phyloP scores from a whole-genome alignment of 1,140 invertebrate genomes.

The Zaprionus kolodkinae region DNA sequence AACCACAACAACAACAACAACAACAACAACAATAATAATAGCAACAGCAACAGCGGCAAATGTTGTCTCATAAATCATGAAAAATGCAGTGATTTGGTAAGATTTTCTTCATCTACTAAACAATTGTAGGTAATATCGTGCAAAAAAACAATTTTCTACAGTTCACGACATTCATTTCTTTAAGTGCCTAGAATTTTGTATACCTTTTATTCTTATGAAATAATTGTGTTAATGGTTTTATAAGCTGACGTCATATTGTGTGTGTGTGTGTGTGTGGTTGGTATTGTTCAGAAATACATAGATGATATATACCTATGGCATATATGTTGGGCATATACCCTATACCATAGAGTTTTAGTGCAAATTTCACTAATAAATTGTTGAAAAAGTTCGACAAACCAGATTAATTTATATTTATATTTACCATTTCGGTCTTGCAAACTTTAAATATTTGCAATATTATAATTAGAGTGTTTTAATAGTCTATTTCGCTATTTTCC shows the following conservation, averaged over 20 bases:
- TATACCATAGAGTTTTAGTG: too few species aligned
- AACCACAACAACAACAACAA: slow-evolving; percentile 56
- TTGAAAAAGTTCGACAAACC: too few species aligned
- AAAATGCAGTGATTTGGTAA: slow-evolving; percentile 72
- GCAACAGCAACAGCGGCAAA: slow-evolving; percentile 31
- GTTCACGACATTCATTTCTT: not conserved
- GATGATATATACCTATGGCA: not conserved
- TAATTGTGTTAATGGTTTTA: not conserved
- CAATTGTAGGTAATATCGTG: slow-evolving; percentile 25
- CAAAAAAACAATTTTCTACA: slow-evolving; percentile 3
- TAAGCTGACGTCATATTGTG: not conserved
- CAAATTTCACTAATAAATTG: too few species aligned
- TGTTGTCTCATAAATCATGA: slow-evolving; percentile 50
- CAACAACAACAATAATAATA: slow-evolving; percentile 31
- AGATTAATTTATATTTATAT: too few species aligned
- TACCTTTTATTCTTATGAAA: not conserved
- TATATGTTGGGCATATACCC: not conserved
- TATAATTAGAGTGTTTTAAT: not conserved
- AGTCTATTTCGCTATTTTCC: not conserved
- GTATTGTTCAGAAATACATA: not conserved
- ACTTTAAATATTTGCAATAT: not conserved
- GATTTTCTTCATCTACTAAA: slow-evolving; percentile 30
- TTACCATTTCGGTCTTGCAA: not conserved
- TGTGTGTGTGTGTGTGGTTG: not conserved
- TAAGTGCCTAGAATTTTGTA: not conserved